Evolutionary conservation across 1,140 invertebrate species (phyloP), one percentile per base, ranked within the genome.

Genomic region (Grapholita molesta): DNA sequence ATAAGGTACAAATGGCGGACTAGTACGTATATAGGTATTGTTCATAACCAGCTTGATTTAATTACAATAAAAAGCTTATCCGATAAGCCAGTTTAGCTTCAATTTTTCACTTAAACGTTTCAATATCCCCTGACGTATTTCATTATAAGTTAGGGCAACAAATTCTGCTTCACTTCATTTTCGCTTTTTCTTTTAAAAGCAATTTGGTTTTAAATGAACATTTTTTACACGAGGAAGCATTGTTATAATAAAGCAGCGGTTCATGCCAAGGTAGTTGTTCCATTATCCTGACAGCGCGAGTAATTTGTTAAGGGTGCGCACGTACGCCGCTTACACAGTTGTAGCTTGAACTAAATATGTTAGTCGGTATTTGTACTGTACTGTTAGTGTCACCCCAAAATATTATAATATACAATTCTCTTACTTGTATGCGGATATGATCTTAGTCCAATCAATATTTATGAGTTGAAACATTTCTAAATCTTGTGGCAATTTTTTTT

Each of bases 131-230:
- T 57, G 55, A 61, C 55, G 28, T 61, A 61, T 30, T 32, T 28
- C 28, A 61, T 61, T 61, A 61, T n/a, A 21, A 61, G 55, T 25
- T 15, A n/a, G 15, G 25, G 3, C 25, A 32, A 25, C 55, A 25
- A 61, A 61, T 61, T 32, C 28, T 15, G 28, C 24, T 25, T 61
- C 55, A 61, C 25, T 61, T 30, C 55, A 25, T 61, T 61, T 61
- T 61, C 55, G 55, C 15, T 61, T 61, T 30, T 28, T 48, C 15
- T 48, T 30, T 18, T 61, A 25, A 61, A 61, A 32, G 55, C 30
- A 61, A 61, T 18, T 61, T 61, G 1, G 12, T 61, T 30, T 61
- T 12, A 30, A 25, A 61, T 61, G n/a, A 61, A 25, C 3, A 30
- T 61, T 61, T 57, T 61, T 61, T n/a, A 61, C 25, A 25, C 25